phyloP scores from a whole-genome alignment of 2,888 invertebrate species.

The Macrostomum cliftonense region DNA sequence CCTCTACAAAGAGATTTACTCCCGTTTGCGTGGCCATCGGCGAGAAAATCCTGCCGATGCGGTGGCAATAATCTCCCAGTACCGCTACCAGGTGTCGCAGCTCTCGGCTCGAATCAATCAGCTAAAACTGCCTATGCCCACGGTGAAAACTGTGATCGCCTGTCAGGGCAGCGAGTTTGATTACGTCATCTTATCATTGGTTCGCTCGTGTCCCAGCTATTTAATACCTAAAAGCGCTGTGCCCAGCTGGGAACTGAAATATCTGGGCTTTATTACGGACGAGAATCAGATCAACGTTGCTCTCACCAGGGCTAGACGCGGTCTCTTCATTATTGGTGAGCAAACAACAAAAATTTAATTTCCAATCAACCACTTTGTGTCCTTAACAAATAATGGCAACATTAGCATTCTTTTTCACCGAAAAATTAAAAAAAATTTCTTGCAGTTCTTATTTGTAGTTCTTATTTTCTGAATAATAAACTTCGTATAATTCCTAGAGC shows the following conservation, averaged over 20 bases:
- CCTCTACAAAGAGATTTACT: constrained; percentile 1
- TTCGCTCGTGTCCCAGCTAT: constrained; percentile 22
- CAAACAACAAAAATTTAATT: no score
- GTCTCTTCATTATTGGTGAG: constrained; percentile 28
- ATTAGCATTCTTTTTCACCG: no score
- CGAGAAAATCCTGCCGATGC: constrained; percentile 12
- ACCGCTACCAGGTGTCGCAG: constrained; percentile 20
- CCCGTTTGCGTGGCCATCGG: background rate
- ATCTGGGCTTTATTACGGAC: constrained; percentile 29
- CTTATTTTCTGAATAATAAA: no score
- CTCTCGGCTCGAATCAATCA: constrained; percentile 15
- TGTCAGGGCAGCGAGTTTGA: constrained; percentile 26
- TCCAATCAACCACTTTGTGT: no score
- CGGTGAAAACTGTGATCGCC: constrained; percentile 18
- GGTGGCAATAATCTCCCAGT: constrained; percentile 19
- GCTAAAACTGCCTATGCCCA: constrained; percentile 6
- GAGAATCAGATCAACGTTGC: constrained; percentile 26
- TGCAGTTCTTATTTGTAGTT: no score
- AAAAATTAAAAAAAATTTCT: no score
- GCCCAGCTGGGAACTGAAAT: constrained; percentile 21
- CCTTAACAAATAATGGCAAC: no score
- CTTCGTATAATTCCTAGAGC: no score
- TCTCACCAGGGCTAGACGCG: constrained; percentile 25
- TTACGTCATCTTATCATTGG: constrained; percentile 27
- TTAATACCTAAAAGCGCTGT: constrained; percentile 20